Evolutionary conservation across 2,797 vertebrate genomes (phyloP).

Genomic region (Sitta carolinensis): DNA sequence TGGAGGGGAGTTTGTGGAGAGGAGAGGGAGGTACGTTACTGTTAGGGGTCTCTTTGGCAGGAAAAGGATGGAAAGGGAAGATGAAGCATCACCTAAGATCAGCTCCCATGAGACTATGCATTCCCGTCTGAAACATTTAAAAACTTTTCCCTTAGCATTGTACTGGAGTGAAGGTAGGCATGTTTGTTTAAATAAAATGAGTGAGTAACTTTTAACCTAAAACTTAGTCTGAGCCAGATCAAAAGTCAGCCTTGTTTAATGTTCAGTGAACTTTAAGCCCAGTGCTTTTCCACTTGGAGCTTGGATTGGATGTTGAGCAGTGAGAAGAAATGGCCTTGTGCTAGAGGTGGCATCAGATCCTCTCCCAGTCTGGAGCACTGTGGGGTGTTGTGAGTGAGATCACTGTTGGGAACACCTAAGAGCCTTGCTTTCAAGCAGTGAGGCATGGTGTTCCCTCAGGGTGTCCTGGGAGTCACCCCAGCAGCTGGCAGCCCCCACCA

Average conservation of each 20-base stretch:
- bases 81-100: not conserved
- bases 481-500: not conserved
- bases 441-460: not conserved
- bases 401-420: not conserved
- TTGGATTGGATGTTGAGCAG: not conserved
- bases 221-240: not conserved
- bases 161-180: not conserved
- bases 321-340: not conserved
- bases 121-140: not conserved
- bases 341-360: not conserved
- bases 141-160: not conserved
- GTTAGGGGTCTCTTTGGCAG: not conserved
- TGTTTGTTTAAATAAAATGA: not conserved
- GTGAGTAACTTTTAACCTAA: not conserved
- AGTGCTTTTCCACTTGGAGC: not conserved
- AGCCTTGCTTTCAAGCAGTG: not conserved
- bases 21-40: accelerated
- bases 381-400: not conserved
- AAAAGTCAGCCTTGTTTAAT: not conserved
- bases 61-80: not conserved
- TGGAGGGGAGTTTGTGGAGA: not conserved
- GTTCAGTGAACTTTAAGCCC: not conserved
- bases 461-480: not conserved
- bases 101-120: accelerated
- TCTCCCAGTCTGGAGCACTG: accelerated